A percentile compares a stretch with the other conserved stretches of the same genome.
These are phyloP conservation scores for Cremastobaeus sp. DNA, from an alignment of 2,888 invertebrate species.

Conservation along the genomic window DNA sequence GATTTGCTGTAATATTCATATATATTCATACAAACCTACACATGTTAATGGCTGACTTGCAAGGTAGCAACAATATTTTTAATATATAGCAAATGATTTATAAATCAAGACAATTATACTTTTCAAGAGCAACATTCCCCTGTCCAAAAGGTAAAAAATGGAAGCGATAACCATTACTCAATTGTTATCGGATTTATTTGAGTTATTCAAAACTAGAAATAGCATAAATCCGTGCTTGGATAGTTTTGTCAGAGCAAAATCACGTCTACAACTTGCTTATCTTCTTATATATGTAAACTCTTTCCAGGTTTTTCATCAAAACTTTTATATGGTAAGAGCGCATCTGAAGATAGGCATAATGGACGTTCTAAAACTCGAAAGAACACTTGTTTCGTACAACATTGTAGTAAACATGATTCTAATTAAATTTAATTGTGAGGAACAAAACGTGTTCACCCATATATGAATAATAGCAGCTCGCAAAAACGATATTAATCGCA, in stretches of 20 bases:
- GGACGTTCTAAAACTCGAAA: no score
- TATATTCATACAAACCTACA: no score
- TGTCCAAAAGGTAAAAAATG: background rate
- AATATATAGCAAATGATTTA: no score
- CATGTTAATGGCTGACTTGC: no score
- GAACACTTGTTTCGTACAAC: background rate
- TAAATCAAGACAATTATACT: no score
- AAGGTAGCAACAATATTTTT: no score
- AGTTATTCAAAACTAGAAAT: background rate
- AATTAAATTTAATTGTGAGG: constrained; percentile 20
- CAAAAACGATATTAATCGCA: constrained; percentile 29
- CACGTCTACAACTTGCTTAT: no score
- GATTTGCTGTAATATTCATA: no score
- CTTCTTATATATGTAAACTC: no score
- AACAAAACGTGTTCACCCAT: constrained; percentile 9
- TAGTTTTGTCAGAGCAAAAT: background rate
- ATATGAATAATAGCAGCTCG: constrained; percentile 34
- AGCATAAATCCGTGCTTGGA: background rate
- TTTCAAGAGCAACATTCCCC: background rate
- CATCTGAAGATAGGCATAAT: no score
- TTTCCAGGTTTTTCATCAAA: no score
- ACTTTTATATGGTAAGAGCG: no score
- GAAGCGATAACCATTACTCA: background rate
- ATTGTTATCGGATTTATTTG: background rate
- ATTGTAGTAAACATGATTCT: background rate